Evolutionary conservation across 2,888 invertebrate genomes (phyloP), one percentile per base, ranked within the genome.

Genomic region (Syrista parreyssii): DNA sequence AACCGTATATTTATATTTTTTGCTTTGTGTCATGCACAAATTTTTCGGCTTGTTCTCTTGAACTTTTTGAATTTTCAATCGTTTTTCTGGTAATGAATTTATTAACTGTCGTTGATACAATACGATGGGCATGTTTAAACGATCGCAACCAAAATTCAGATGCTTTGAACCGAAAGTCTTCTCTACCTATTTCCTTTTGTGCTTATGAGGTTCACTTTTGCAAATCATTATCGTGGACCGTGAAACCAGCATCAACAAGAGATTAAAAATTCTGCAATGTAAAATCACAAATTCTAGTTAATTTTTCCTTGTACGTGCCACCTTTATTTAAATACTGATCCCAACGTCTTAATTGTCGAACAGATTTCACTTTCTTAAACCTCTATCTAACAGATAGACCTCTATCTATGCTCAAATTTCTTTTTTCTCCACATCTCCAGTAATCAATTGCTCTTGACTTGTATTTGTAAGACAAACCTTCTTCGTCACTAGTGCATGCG

Each of bases 1-100:
- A 73, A 75, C 73, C 76, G 78, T 79, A 76, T 78, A 76, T 83
- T 82, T 73, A 75, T 68, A 68, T n/a, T 4, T 3, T 68, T 68
- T n/a, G 68, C 68, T 23, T 68, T 68, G 68, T 4, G 4, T 68
- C 68, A 4, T n/a, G 55, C 15, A 78, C 30, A 76, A 72, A 73
- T 40, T 73, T 71, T 1, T 33, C 3, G 4, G 33, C 33, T 3
- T 33, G 33, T 33, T 33, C 33, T 35, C 73, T 32, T 12, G 75
- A 9, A 36, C 33, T 68, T 31, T 33, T 30, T n/a, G 32, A 2
- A 15, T 35, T 40, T 71, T 77, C 55, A 33, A 75, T 30, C 2
- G 55, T 36, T 75, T 55, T 36, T 36, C 9, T 33, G 68, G 33
- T 77, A 15, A 79, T 30, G 74, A 77, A 74, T 69, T 77, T 77